Evolutionary conservation across 2,888 invertebrate genomes (phyloP).

Genomic region (Pristionchus exspectatus): DNA sequence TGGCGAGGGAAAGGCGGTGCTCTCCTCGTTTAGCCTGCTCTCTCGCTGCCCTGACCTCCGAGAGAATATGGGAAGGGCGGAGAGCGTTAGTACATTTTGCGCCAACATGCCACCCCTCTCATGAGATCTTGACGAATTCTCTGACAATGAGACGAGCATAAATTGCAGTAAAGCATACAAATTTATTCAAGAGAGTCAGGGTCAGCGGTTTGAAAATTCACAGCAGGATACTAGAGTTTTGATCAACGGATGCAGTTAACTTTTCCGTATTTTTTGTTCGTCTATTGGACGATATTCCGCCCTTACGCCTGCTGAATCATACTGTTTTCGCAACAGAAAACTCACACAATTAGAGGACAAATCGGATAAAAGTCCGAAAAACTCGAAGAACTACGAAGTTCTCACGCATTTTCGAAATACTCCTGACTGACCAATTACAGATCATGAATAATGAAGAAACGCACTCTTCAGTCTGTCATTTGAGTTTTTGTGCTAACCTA

Average conservation of each 20-base stretch:
- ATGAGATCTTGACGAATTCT: not conserved
- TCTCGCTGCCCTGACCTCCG: not conserved
- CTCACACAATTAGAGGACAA: not conserved
- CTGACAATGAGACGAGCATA: not conserved
- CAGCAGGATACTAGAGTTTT: not conserved
- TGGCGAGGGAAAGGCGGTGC: not conserved
- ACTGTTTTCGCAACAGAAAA: not conserved
- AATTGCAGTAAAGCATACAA: not conserved
- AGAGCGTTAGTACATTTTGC: not conserved
- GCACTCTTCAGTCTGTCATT: no score
- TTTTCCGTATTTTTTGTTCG: no score
- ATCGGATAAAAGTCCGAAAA: not conserved
- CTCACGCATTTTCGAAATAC: not conserved
- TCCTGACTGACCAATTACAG: no score
- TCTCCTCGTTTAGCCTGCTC: not conserved
- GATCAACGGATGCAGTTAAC: no score
- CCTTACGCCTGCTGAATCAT: no score
- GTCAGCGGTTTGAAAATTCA: not conserved
- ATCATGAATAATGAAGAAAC: no score
- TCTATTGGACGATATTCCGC: no score
- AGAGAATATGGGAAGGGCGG: not conserved
- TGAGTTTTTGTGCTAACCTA: not conserved
- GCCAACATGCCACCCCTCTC: not conserved
- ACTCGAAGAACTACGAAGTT: not conserved
- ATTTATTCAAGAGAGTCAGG: conserved; percentile 4